These are phyloP conservation scores for Alligator mississippiensis DNA, from an alignment of 2,113 vertebrate species.

Conservation along the genomic window DNA sequence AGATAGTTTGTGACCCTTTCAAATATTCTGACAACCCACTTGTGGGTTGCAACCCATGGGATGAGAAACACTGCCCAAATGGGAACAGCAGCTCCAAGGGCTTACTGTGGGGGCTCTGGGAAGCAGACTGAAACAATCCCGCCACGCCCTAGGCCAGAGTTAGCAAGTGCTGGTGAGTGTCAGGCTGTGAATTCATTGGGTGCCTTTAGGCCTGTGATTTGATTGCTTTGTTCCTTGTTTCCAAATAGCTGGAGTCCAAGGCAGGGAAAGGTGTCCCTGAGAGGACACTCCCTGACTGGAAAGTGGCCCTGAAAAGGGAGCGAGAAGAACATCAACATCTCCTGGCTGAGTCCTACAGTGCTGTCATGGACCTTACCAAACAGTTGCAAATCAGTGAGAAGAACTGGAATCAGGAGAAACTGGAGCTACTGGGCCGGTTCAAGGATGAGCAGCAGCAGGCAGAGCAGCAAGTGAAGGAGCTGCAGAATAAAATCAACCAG, in stretches of 20 bases:
- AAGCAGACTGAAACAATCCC: neutral
- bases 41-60: too few species aligned
- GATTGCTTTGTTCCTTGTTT: neutral
- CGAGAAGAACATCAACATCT: constrained; percentile 96
- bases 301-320: constrained; percentile 89
- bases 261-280: constrained; percentile 83
- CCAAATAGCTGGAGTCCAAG: constrained; percentile 88
- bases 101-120: neutral
- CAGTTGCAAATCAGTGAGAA: constrained; percentile 95
- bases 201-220: neutral
- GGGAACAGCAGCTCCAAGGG: neutral
- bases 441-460: constrained; percentile 91
- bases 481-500: constrained; percentile 87
- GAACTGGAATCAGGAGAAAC: constrained; percentile 96
- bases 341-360: constrained; percentile 93
- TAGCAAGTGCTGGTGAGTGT: neutral
- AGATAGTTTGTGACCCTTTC: too few species aligned
- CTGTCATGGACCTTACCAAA: constrained; percentile 96
- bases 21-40: too few species aligned
- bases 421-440: constrained; percentile 92
- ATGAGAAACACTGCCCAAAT: too few species aligned
- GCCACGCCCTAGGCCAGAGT: neutral
- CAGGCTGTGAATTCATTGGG: neutral
- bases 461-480: constrained; percentile 90
- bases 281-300: constrained; percentile 86